Conservation (phyloP, 2,888 invertebrate species). For the Tipula confusa region DNA sequence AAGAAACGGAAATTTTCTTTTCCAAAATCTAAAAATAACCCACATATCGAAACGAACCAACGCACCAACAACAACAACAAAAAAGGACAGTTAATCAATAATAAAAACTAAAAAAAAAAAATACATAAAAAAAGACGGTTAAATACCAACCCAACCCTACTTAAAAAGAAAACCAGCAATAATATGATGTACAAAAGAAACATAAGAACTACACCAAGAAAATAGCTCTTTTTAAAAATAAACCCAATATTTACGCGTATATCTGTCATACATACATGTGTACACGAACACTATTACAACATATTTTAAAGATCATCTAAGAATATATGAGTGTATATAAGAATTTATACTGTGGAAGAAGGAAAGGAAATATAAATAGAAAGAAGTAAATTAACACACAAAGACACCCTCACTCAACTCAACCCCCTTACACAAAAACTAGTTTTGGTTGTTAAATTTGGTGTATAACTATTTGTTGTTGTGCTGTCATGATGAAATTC, state of each 20-base stretch:
- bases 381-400: conserved; percentile 27
- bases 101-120: background rate
- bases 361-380: conserved; percentile 21
- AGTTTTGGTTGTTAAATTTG: conserved; percentile 8
- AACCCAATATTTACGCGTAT: conserved; percentile 1
- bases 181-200: background rate
- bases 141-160: conserved; percentile 29
- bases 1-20: background rate
- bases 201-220: background rate
- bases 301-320: background rate
- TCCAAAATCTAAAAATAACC: background rate
- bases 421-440: conserved; percentile 21
- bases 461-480: background rate
- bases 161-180: conserved; percentile 21
- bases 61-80: background rate
- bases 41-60: background rate
- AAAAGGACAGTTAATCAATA: conserved; percentile 20
- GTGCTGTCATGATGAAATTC: background rate
- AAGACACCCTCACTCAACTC: background rate
- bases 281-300: background rate
- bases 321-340: background rate
- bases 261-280: background rate
- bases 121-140: background rate
- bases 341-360: background rate
- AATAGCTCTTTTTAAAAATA: conserved; percentile 25